phyloP scores from a whole-genome alignment of 2,888 invertebrate genomes.

The Dolichomitus sp. region DNA sequence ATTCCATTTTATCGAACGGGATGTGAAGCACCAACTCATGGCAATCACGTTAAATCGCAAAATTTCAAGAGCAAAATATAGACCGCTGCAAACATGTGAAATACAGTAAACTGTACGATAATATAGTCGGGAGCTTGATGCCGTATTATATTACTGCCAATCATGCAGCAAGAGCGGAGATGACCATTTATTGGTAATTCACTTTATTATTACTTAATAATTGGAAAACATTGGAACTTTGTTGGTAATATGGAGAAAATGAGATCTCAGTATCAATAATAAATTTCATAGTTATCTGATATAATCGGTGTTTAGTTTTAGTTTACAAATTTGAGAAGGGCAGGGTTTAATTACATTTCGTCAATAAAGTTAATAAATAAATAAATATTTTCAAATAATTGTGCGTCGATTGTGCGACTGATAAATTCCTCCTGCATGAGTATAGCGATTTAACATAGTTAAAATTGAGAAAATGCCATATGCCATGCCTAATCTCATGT shows the following conservation, averaged over 20 bases:
- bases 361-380: too few species aligned
- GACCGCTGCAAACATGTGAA: background rate
- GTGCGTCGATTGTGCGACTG: too few species aligned
- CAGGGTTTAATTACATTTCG: too few species aligned
- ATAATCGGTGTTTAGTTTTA: too few species aligned
- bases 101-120: background rate
- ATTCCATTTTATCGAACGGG: constrained; percentile 1
- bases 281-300: background rate
- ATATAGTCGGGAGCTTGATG: background rate
- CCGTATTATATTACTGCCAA: background rate
- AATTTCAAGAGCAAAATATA: background rate
- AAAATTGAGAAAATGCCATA: too few species aligned
- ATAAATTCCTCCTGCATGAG: too few species aligned
- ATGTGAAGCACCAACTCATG: background rate
- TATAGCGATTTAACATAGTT: too few species aligned
- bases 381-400: too few species aligned
- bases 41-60: constrained; percentile 1
- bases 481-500: too few species aligned
- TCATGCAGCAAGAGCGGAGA: background rate
- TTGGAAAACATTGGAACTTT: background rate
- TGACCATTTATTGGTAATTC: background rate
- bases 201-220: background rate
- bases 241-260: background rate
- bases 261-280: background rate
- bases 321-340: too few species aligned